A percentile compares a stretch with the other conserved stretches of the same genome.
Conservation (phyloP, 1,140 invertebrate genomes). For the Apis cerana region DNA sequence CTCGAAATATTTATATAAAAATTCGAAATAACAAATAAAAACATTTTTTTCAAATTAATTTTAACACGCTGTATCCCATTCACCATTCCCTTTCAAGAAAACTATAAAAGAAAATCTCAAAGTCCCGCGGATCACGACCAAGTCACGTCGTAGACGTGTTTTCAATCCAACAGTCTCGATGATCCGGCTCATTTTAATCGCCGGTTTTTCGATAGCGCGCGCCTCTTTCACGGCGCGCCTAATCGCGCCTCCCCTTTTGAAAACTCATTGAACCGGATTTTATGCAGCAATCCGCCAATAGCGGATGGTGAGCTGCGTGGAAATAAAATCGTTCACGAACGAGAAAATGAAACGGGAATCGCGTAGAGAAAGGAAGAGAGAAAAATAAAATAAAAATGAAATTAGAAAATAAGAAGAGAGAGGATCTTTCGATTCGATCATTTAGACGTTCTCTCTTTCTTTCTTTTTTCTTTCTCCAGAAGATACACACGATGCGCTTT, state of each 20-base stretch:
- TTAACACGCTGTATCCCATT: not conserved
- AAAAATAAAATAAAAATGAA: not conserved
- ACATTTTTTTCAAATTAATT: not conserved
- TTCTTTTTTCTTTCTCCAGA: not conserved
- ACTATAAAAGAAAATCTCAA: slow-evolving; percentile 1
- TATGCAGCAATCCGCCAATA: slow-evolving; percentile 26
- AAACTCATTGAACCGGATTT: slow-evolving; percentile 47
- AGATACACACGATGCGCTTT: not conserved
- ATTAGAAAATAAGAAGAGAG: not conserved
- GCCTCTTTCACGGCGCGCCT: slow-evolving; percentile 8
- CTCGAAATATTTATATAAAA: not conserved
- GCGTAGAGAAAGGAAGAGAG: not conserved
- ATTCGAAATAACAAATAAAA: not conserved
- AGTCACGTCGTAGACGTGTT: not conserved
- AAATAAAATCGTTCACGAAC: not conserved
- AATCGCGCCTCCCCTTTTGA: slow-evolving; percentile 28
- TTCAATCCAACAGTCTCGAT: not conserved
- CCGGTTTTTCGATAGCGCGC: slow-evolving; percentile 3
- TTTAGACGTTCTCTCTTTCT: not conserved
- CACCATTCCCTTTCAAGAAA: not conserved
- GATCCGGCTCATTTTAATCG: slow-evolving; percentile 17
- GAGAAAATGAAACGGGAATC: not conserved
- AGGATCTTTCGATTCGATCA: not conserved
- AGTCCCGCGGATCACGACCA: not conserved
- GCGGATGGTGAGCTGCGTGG: slow-evolving; percentile 30